A percentile compares a stretch with the other conserved stretches of the same genome.
phyloP scores from a whole-genome alignment of 2,888 invertebrate species.

The Cheilosia soror region DNA sequence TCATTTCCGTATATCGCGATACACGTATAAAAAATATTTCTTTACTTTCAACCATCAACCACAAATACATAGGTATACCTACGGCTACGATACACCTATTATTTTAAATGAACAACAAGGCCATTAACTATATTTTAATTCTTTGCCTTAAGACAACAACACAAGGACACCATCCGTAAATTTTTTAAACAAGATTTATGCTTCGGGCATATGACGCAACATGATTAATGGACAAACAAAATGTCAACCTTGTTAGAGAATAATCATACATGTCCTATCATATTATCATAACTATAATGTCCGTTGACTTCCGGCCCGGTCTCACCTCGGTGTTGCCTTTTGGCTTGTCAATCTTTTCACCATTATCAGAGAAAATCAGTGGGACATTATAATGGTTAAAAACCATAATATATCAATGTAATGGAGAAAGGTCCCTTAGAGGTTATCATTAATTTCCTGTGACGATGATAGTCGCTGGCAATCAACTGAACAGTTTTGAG shows the following conservation, averaged over 20 bases:
- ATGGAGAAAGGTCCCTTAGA: slow-evolving; percentile 58
- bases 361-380: slow-evolving; percentile 55
- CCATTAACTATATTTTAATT: slow-evolving; percentile 44
- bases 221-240: slow-evolving; percentile 69
- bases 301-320: slow-evolving; percentile 60
- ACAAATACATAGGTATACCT: too few relatives aligned
- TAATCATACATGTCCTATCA: slow-evolving; percentile 64
- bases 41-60: too few relatives aligned
- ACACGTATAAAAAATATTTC: too few relatives aligned
- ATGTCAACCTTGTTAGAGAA: slow-evolving; percentile 63
- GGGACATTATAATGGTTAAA: slow-evolving; percentile 51
- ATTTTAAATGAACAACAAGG: not conserved
- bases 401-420: slow-evolving; percentile 69
- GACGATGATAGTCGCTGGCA: slow-evolving; percentile 54
- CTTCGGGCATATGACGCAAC: slow-evolving; percentile 49
- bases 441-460: slow-evolving; percentile 70
- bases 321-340: slow-evolving; percentile 42
- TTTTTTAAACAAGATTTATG: slow-evolving; percentile 64
- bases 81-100: not conserved
- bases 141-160: slow-evolving; percentile 39
- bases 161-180: slow-evolving; percentile 37
- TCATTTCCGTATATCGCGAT: too few relatives aligned
- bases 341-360: slow-evolving; percentile 63
- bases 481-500: slow-evolving; percentile 51
- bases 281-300: slow-evolving; percentile 69